Evolutionary conservation across 2,888 invertebrate species (phyloP), one percentile per base, ranked within the genome.

Genomic region (Leptothorax acervorum): DNA sequence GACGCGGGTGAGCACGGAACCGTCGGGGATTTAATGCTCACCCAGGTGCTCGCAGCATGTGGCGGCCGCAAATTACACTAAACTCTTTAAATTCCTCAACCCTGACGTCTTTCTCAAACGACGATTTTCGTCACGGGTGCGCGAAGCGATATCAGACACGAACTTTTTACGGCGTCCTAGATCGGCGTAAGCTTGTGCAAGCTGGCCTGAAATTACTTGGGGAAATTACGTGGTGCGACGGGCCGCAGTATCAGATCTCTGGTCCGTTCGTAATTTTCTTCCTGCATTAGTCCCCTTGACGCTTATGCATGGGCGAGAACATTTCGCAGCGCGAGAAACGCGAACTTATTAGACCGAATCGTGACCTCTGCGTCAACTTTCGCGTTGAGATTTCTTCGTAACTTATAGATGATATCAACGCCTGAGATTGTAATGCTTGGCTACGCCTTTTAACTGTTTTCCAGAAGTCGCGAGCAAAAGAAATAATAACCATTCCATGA

Each of bases 61-160:
- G 31, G 39, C 39, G 74, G 63, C 65, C 63, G 82, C 85, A 89
- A 89, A 86, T 87, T 86, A 86, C 85, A 85, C 39, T 23, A 31
- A 55, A 55, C 71, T 45, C 51, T 83, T 48, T 57, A 51, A 83
- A 83, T 83, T 83, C 89, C 74, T 85, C 82, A 73, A 18, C 75
- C 66, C 65, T 79, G 73, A 78, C 71, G 83, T 81, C 71, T 83
- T 65, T 88, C 48, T 83, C 65, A 1, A 12, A n/a, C 42, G 60
- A 39, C 39, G 39, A 62, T 63, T 82, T 84, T 75, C 68, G 86
- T 85, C 83, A 86, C 73, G 79, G 74, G 28, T 79, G 53, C 9
- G 45, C 66, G 6, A 51, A 35, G 28, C 65, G 83, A 85, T 85
- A 87, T 71, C 79, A 35, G 57, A 4, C 88, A 85, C 78, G 87